Base-by-base conservation (phyloP, 2,888 invertebrate genomes). In the Dendrolimus pini region DNA sequence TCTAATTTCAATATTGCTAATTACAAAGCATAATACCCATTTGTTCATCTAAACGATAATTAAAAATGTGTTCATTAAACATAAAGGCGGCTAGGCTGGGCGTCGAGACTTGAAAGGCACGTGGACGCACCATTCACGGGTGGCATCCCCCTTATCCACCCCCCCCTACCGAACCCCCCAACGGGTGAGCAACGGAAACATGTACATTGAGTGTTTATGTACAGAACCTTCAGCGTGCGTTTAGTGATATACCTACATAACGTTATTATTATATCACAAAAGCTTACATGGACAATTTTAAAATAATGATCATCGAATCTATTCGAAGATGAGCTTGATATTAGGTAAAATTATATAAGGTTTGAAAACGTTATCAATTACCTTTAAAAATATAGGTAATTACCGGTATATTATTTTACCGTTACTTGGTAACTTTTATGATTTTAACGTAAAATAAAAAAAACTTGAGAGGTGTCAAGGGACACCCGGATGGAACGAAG, bases 61-160 rank as follows among this genome's bases (percentile, higher is more conserved):
- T 56, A 56, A 67, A 70, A 71, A 68, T 58, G 55, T 66, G 58
- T 59, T 61, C 61, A 65, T 65, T 71, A 72, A 70, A 68, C 67
- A 65, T 65, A 65, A 64, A 64, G 61, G 60, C 61, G 65, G 55
- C 57, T 58, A 63, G 62, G 63, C 71, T 74, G 69, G 69, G 73
- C 75, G 71, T 72, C 70, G 68, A 66, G 60, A 70, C 71, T 70
- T 71, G 67, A 68, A 67, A 68, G 62, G 65, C 68, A 68, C 63
- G 64, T 62, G 68, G 56, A 47, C 53, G 56, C 56, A 56, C 56
- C 47, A 47, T 47, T 47, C 47, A 47, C 47, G 47, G 47, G 56
- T 56, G 56, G 52, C 9, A 13, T 14, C 56, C 56, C 53, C 56
- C 53, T 41, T 41, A 41, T 56, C 56, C 41, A 53, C 13, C 10